A percentile compares a stretch with the other conserved stretches of the same genome.
phyloP scores from a whole-genome alignment of 2,888 invertebrate genomes.

The Agrochola macilenta region DNA sequence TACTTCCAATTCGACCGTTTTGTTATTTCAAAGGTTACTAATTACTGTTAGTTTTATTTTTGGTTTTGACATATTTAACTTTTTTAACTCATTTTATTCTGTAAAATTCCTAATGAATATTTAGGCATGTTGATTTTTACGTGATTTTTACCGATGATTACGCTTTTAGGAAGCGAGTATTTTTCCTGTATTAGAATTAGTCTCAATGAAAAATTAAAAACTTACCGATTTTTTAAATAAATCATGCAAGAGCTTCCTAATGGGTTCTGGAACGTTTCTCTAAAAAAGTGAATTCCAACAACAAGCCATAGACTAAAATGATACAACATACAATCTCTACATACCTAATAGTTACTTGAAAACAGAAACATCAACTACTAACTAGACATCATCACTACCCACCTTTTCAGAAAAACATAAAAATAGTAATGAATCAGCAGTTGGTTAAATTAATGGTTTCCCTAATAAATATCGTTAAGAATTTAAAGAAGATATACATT shows the following conservation, averaged over 20 bases:
- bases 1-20: slow-evolving; percentile 59
- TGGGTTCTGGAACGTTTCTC: neutral
- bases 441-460: slow-evolving; percentile 34
- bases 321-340: neutral
- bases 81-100: neutral
- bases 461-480: slow-evolving; percentile 43
- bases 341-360: neutral
- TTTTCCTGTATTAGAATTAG: neutral
- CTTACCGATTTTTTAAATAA: neutral
- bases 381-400: slow-evolving; percentile 42
- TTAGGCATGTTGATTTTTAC: neutral
- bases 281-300: neutral
- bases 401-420: slow-evolving; percentile 17
- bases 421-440: slow-evolving; percentile 25
- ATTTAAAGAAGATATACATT: slow-evolving; percentile 49
- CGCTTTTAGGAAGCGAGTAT: neutral
- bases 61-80: slow-evolving; percentile 7
- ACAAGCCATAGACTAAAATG: neutral
- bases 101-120: neutral
- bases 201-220: neutral
- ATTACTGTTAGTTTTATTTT: slow-evolving; percentile 56
- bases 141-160: neutral
- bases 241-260: neutral
- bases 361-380: slow-evolving; percentile 18
- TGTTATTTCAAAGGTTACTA: slow-evolving; percentile 67